These are phyloP conservation scores for Hymenopus coronatus DNA, from an alignment of 2,888 invertebrate species.

Conservation along the genomic window DNA sequence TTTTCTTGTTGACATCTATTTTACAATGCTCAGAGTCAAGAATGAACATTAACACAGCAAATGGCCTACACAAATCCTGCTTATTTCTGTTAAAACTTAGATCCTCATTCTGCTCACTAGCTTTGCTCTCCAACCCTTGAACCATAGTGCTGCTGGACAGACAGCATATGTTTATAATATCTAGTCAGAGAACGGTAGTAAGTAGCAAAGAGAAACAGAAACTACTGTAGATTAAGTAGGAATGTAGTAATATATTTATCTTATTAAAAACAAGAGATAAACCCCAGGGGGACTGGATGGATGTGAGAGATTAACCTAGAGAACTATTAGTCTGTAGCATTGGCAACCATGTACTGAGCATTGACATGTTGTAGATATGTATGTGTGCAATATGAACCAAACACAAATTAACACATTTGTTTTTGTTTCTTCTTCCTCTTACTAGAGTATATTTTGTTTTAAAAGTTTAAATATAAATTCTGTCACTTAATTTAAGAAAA, in stretches of 20 bases:
- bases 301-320: background rate
- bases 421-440: background rate
- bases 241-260: constrained; percentile 14
- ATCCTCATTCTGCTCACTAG: background rate
- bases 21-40: background rate
- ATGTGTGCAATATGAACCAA: constrained; percentile 23
- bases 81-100: background rate
- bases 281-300: constrained; percentile 17
- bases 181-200: constrained; percentile 25
- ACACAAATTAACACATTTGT: constrained; percentile 17
- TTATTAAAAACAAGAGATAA: constrained; percentile 15
- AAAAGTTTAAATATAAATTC: background rate
- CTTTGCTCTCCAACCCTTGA: background rate
- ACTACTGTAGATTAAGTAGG: constrained; percentile 18
- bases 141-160: constrained; percentile 1
- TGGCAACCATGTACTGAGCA: constrained; percentile 13
- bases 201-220: constrained; percentile 15
- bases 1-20: background rate
- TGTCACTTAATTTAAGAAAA: background rate
- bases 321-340: constrained; percentile 9
- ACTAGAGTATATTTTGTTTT: background rate
- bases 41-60: constrained; percentile 2
- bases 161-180: constrained; percentile 9
- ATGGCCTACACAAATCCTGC: constrained; percentile 12
- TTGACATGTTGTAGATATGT: constrained; percentile 19